Percentiles rank a stretch among this genome's conserved stretches.
Evolutionary conservation across 1,140 invertebrate species (phyloP).

Genomic region (Manduca sexta): DNA sequence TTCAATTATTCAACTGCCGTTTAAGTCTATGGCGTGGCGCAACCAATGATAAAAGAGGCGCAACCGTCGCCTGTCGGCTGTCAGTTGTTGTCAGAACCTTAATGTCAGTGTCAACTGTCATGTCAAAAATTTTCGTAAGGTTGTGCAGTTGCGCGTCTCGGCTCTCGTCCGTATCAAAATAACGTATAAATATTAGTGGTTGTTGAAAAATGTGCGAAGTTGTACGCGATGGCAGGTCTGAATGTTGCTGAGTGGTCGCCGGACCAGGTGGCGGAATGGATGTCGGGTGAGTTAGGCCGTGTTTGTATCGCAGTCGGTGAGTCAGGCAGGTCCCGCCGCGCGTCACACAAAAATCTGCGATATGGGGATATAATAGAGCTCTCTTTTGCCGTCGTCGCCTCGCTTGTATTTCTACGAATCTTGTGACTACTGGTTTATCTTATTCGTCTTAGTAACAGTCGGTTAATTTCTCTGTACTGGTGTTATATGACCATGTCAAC

Average conservation of each 20-base stretch:
- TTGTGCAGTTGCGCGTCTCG: slow-evolving; percentile 4
- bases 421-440: too few species aligned
- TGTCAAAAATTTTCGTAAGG: neutral
- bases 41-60: too few species aligned
- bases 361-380: neutral
- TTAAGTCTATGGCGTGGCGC: too few species aligned
- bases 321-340: slow-evolving; percentile 24
- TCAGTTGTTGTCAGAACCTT: neutral
- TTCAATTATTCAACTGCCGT: too few species aligned
- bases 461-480: too few species aligned
- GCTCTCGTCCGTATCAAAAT: slow-evolving; percentile 1
- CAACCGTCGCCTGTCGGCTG: too few species aligned
- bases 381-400: slow-evolving; percentile 5
- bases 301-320: slow-evolving; percentile 26
- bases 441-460: too few species aligned
- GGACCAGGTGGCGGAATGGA: slow-evolving; percentile 95
- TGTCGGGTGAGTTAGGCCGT: slow-evolving; percentile 79
- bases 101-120: neutral
- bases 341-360: neutral
- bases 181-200: slow-evolving; percentile 15
- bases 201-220: slow-evolving; percentile 22
- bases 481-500: too few species aligned
- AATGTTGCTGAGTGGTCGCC: slow-evolving; percentile 94
- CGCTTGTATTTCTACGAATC: slow-evolving; percentile 3
- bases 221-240: slow-evolving; percentile 82